phyloP scores from a whole-genome alignment of 2,113 vertebrate species.

The Vimba vimba region DNA sequence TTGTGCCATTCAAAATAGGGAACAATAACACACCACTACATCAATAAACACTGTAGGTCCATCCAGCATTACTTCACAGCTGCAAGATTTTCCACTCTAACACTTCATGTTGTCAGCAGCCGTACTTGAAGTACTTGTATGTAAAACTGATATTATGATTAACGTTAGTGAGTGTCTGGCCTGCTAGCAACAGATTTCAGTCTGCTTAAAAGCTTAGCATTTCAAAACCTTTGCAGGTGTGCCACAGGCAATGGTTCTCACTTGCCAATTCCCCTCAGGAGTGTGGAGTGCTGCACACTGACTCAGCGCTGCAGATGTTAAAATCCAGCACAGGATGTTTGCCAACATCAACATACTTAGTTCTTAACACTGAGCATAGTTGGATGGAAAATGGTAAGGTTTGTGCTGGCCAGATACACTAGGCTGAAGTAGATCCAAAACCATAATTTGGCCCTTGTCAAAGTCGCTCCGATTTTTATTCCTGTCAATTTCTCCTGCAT shows the following conservation, averaged over 20 bases:
- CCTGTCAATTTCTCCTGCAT: too few relatives aligned
- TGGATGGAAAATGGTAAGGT: constrained; percentile 55
- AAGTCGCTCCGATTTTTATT: too few relatives aligned
- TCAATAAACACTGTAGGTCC: constrained; percentile 3
- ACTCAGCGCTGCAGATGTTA: constrained; percentile 13
- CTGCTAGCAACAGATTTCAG: not conserved
- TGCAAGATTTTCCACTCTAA: constrained; percentile 5
- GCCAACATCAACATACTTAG: constrained; percentile 28
- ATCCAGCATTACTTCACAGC: constrained; percentile 33
- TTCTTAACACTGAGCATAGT: constrained; percentile 28
- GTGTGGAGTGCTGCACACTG: constrained; percentile 19
- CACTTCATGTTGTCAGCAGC: constrained; percentile 16
- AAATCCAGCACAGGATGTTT: constrained; percentile 16
- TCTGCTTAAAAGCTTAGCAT: not conserved
- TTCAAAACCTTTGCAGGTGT: constrained; percentile 6
- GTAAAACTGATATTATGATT: not conserved
- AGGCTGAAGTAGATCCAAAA: constrained; percentile 45
- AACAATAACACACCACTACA: constrained; percentile 34
- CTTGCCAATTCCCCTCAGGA: constrained; percentile 6
- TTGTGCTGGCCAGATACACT: constrained; percentile 52
- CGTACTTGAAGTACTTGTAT: not conserved
- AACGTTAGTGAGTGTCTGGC: not conserved
- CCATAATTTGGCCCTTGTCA: not conserved
- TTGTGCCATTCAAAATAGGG: constrained; percentile 28
- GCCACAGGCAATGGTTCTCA: not conserved